Evolutionary conservation across 2,113 vertebrate genomes (phyloP), one percentile per base, ranked within the genome.

Genomic region (Chrysochloris asiatica): DNA sequence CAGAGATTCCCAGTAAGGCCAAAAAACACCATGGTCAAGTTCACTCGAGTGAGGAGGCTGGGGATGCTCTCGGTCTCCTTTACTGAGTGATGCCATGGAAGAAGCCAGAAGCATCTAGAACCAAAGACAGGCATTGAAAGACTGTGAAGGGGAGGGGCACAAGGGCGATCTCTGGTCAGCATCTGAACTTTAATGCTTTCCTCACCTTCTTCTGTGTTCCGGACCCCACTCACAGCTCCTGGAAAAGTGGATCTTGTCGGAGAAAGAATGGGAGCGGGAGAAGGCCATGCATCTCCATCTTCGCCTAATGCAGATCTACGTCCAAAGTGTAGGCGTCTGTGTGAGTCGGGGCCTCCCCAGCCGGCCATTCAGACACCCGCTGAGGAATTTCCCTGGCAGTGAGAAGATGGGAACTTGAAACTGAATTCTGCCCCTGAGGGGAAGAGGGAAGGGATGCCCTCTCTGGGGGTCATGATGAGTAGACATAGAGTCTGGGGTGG

Each of bases 201-300:
- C 14, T 16, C 63, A 67, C 30, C 67, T 6, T 19, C 4, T 24
- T 59, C 54, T 45, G 16, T 77, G 82, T 84, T 45, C 65, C 30
- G 81, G 63, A n/a, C 33, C 80, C 73, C 36, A 0, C 17, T 38
- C 22, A 1, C 0, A 97, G 96, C 92, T 96, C 50, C 86, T 96
- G 83, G 95, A 96, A 38, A 97, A 95, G 80, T 96, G 93, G 94
- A 79, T 97, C 81, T 38, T 96, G 83, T 96, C 94, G 0, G 96
- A 96, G 77, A 97, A 87, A 63, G 95, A 96, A 1, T 93, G 94
- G 95, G 96, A 97, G 56, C 72, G 92, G 14, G 96, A 96, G 77
- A 96, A 93, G 56, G 96, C 95, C 1, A 38, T 95, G 83, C 45
- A 21, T 13, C 92, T 97, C 26, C 72, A 90, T 1, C 83, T 96